Conservation (phyloP, 2,888 invertebrate genomes). For the Amiota minor region DNA sequence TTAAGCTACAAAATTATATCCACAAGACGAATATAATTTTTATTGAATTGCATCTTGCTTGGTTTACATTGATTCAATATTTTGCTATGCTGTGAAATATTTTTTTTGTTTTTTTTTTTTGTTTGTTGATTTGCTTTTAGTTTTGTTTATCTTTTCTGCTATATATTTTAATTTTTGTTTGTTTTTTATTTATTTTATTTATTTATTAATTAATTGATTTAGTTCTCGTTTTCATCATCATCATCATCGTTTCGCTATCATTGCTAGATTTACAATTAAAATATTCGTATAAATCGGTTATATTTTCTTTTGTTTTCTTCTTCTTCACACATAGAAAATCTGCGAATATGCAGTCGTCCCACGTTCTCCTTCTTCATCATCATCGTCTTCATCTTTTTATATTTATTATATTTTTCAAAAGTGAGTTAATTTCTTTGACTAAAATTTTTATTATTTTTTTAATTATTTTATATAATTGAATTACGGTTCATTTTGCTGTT, state of each 20-base stretch:
- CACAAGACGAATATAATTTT: conserved; percentile 56
- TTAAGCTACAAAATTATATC: conserved; percentile 64
- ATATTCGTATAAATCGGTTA: conserved; percentile 28
- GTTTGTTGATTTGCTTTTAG: conserved; percentile 29
- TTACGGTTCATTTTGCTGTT: conserved; percentile 13
- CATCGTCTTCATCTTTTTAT: neutral
- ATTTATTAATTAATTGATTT: conserved; percentile 31
- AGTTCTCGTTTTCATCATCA: conserved; percentile 1
- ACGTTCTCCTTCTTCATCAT: neutral
- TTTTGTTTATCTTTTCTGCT: conserved; percentile 31
- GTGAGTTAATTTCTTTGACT: neutral
- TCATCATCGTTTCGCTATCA: too few species aligned
- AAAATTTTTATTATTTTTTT: neutral
- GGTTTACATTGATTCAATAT: conserved; percentile 33
- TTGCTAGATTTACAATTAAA: conserved; percentile 33
- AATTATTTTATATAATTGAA: conserved; percentile 26
- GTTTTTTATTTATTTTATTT: conserved; percentile 30
- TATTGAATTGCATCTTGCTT: conserved; percentile 1
- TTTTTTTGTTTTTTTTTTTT: too few species aligned
- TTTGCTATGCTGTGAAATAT: conserved; percentile 15
- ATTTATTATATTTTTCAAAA: neutral
- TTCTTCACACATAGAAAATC: neutral
- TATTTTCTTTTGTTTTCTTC: conserved; percentile 1
- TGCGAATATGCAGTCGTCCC: neutral
- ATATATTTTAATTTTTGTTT: neutral